Percentiles rank a stretch among this genome's conserved stretches.
These are phyloP conservation scores for Meteorus sp. DNA, from an alignment of 1,140 invertebrate species.

Conservation along the genomic window DNA sequence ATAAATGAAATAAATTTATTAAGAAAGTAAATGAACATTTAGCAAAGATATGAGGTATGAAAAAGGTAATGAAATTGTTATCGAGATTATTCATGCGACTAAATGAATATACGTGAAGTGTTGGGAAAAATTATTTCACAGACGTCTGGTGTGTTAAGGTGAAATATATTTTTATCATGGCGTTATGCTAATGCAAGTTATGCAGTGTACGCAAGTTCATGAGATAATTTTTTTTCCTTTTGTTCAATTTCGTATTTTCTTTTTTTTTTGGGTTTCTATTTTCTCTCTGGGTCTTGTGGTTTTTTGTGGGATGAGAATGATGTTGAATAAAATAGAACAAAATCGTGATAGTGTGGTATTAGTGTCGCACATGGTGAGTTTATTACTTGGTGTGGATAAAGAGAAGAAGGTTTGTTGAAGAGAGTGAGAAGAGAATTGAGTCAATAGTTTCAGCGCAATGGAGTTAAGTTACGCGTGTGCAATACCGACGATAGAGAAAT, in stretches of 20 bases:
- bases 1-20: too few relatives aligned
- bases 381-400: conserved; percentile 45
- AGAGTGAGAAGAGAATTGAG: conserved; percentile 28
- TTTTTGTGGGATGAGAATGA: conserved; percentile 3
- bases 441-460: conserved; percentile 41
- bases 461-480: conserved; percentile 42
- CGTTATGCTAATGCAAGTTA: neutral
- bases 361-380: conserved; percentile 27
- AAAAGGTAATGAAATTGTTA: too few relatives aligned
- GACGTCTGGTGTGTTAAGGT: too few relatives aligned
- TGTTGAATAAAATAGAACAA: conserved; percentile 25
- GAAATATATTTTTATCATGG: neutral
- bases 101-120: too few relatives aligned
- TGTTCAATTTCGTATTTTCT: neutral
- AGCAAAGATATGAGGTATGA: too few relatives aligned
- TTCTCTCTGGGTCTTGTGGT: too few relatives aligned
- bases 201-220: neutral
- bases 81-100: too few relatives aligned
- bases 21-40: too few relatives aligned
- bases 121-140: too few relatives aligned
- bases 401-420: conserved; percentile 37
- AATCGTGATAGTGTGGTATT: conserved; percentile 2
- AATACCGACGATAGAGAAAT: conserved; percentile 37
- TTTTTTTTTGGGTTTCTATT: too few relatives aligned
- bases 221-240: neutral